Base-by-base conservation (phyloP, 2,113 vertebrate genomes). In the Mirza zaza region DNA sequence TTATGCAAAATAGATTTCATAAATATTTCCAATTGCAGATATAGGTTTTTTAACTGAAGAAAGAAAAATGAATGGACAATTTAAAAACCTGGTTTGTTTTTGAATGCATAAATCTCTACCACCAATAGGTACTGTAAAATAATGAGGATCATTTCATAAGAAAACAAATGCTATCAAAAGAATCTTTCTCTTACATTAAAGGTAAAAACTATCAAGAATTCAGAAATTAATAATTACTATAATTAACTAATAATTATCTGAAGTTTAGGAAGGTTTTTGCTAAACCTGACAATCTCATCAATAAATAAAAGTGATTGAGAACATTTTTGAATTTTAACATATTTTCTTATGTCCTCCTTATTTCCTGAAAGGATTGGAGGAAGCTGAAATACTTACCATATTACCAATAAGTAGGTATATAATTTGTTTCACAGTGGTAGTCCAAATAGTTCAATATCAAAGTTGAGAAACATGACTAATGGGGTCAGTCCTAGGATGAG, bases 391-490 rank as follows among this genome's bases (percentile, higher is more conserved):
- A 34, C 34, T 93, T 63, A 55, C 17, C 50, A 0, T 79, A 68
- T 88, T 81, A 81, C 67, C 67, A 36, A 50, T 87, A 96, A 95
- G 65, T 73, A 95, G 67, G 87, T 95, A 57, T 67, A 81, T 76
- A 82, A 94, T 97, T 95, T 97, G 83, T 93, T 97, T 94, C 75
- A 88, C 87, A 94, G 48, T 95, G 77, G 70, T 94, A 91, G 29
- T 93, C 71, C 80, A 97, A 97, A 97, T 90, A 96, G 87, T 95
- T 92, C 57, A 88, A 93, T 92, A 95, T 94, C 32, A 85, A 83
- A 93, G 67, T 92, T 77, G 29, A 77, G 61, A 97, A 97, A 97
- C 34, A 98, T 98, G 97, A 98, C 91, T 79, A 97, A 97, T 98
- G 97, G 73, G 92, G 96, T 95, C 96, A 95, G 87, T 85, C 42